Evolutionary conservation across 2,113 vertebrate species (phyloP), one percentile per base, ranked within the genome.

Genomic region (Capra hircus): DNA sequence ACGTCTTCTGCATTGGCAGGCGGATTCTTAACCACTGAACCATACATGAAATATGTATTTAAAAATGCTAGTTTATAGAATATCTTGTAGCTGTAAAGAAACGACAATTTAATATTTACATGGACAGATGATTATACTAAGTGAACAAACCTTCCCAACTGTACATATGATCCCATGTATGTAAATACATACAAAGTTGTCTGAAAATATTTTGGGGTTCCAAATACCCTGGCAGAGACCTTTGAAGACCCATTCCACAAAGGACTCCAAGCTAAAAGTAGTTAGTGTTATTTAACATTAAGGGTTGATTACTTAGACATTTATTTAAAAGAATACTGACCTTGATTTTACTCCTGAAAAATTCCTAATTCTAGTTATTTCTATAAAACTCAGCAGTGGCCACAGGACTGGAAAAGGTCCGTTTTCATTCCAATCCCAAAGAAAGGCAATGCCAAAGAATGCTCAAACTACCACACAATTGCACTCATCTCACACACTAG

Each of bases 241-340:
- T 86, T 28, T 48, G 25, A 92, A 87, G 27, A 50, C 21, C 21
- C 7, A 55, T 15, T 64, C 27, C 57, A 53, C 33, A 77, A 92
- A 7, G 48, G 48, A 77, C 15, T 16, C 27, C 11, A 88, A 59
- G 13, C 53, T 85, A 91, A 83, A 88, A 88, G 16, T 30, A 52
- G 40, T 87, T 30, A 52, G 40, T 87, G 52, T 89, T 67, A 74
- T 80, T 7, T 80, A 93, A 62, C 53, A 15, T 36, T 13, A 94
- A 81, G 9, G 60, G 48, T 94, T 23, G 36, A 25, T 83, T 60
- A 59, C 28, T 6, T 16, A 77, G 23, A 84, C 36, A 52, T 45
- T 91, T 90, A 90, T 43, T 87, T 94, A 96, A 92, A 60, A 80
- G 27, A 88, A 88, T 45, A 82, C 9, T 71, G 77, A 96, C 16